Evolutionary conservation across 1,140 invertebrate species (phyloP), one percentile per base, ranked within the genome.

Genomic region (Cotesia glomerata): DNA sequence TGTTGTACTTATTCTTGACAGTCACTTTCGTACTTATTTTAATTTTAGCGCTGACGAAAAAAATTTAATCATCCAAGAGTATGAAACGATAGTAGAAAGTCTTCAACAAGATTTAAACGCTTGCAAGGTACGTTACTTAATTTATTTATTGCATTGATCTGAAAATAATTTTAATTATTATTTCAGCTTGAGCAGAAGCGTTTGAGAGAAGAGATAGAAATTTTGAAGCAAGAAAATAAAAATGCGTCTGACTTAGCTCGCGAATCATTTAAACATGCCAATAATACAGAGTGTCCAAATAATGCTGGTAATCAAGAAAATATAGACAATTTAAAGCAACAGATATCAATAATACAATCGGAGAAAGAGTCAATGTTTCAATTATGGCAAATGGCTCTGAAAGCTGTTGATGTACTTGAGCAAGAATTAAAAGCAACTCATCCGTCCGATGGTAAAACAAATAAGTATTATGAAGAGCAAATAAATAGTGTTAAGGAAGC

Each of bases 381-480:
- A n/a, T 71, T 91, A 35, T 90, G 89, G 89, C 88, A 90, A 79
- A 89, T 88, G 45, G 86, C 89, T 3, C 85, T 90, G 69, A 90
- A 89, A 81, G 88, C 89, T 0, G 87, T 90, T 45, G 88, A 89
- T 56, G 84, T 84, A 35, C 80, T 91, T 4, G 90, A 91, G 69
- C 86, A 87, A 16, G 89, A 90, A 78, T 73, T 90, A 1, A 89
- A 86, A 84, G 83, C 82, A n/a, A 86, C 86, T 71, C 85, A 88
- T 56, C 80, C 39, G 39, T 45, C 71, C 5, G 75, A 81, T 16
- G 77, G 76, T 0, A 81, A 71, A 68, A 74, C 72, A 11, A 67
- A 74, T 32, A 81, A 80, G 45, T 77, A 81, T 56, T 82, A 85
- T 56, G 82, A 85, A 39, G 79, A 87, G 3, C 78, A 84, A 73